Evolutionary conservation across 2,888 invertebrate genomes (phyloP), one percentile per base, ranked within the genome.

Genomic region (Papilio gigon): DNA sequence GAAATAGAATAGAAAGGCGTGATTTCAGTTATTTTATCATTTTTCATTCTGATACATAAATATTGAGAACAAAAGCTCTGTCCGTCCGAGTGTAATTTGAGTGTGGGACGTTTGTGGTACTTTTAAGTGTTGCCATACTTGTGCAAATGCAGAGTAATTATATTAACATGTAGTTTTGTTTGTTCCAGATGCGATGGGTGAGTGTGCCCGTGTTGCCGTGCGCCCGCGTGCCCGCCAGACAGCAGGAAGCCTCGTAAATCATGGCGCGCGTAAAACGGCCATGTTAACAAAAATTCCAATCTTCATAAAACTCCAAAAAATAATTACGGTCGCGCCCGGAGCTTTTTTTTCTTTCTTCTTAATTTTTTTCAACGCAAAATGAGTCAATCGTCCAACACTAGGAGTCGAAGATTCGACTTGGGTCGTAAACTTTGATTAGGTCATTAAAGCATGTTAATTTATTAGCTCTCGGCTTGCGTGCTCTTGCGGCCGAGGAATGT

Each of bases 151-250:
- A 60, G 40, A 61, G 47, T 25, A 25, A 2, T 50, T 67, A 42
- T 65, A 72, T 68, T 75, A 76, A 75, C 56, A 62, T 63, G 22
- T 37, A n/a, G 71, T 71, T 81, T 87, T 81, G 85, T 93, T 93
- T 95, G 94, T 95, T 95, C 84, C 95, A 95, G 95, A 95, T 93
- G 95, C 95, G 88, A 95, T 95, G 94, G 95, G 95, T 95, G 94
- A 95, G 95, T 94, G 71, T 68, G 42, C 20, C 53, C 71, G 95
- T 94, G 71, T 68, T 56, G 20, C 53, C 71, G 95, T 94, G 71
- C 59, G 30, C 60, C 50, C 70, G 70, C 8, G 44, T 47, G n/a
- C 47, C 22, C 47, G 72, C 71, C 75, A 78, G 77, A 79, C 78
- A 79, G 78, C 83, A 84, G 85, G 87, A 86, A 87, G 82, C 78